Evolutionary conservation across 2,888 invertebrate genomes (phyloP), one percentile per base, ranked within the genome.

Genomic region (Pasiphila rectangulata): DNA sequence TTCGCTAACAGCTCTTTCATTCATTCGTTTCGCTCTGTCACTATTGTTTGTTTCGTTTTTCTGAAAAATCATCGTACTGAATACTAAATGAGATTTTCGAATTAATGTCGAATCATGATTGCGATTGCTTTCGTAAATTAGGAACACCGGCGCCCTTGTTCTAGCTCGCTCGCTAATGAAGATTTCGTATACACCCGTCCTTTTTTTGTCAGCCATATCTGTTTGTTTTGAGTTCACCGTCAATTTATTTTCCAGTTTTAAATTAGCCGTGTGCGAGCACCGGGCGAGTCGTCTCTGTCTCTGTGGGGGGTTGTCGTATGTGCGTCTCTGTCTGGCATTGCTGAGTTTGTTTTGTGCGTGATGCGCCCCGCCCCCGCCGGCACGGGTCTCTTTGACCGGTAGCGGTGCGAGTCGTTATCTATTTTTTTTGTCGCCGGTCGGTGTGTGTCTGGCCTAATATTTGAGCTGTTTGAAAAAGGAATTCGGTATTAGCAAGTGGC

Each of bases 141-240:
- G 68, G 67, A 75, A 69, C 69, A 67, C 69, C 67, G 77, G 75
- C 74, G 72, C 77, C 70, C 67, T 71, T 67, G 69, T 69, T 72
- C 79, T 77, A 76, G 74, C 78, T 75, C 74, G 71, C 70, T 76
- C 70, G 71, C 73, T 79, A 77, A 82, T 83, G 77, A 79, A 79
- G 82, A 80, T 81, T 84, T 77, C 75, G 82, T 81, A 81, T 83
- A 65, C 69, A 64, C 63, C 78, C 79, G 71, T 82, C 81, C 82
- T 84, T 85, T 85, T 57, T 86, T 85, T 83, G 83, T 86, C 83
- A 77, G 84, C 82, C 83, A 83, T 83, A 69, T 83, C 81, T 87
- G 86, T 88, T 87, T 87, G 85, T 85, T 88, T 88, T 84, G 80
- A 82, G 78, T 72, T 80, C 81, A 75, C 77, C 83, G 79, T 87